Base-by-base conservation (phyloP, 1,140 invertebrate species). In the Drosophila suzukii region DNA sequence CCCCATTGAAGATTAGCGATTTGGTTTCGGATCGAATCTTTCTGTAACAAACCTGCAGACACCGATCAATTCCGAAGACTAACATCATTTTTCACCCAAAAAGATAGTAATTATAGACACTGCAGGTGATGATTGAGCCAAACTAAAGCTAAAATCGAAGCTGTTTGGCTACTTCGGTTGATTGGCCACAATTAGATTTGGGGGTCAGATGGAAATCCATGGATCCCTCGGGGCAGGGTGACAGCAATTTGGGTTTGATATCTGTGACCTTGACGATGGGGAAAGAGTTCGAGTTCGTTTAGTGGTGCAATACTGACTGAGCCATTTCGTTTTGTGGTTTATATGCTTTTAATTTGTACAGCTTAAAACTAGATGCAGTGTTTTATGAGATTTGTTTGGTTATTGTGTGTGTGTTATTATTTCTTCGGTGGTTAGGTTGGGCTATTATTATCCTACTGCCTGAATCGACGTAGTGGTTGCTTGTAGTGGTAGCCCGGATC, bases 11-110 rank as follows among this genome's bases (percentile, higher is more conserved):
- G 59, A 89, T 89, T 89, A 88, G 57, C 57, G 41, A 70, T 44
- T 80, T 65, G 53, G 27, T 56, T 54, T 73, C 59, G 24, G 8
- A 15, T 54, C 44, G 44, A 46, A 44, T 54, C 43, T 74, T 59
- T 70, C 63, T 88, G 75, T 62, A 75, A 86, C 47, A 34, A 34
- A 34, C 32, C 32, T 10, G 32, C 32, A 65, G 60, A 78, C 54
- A 46, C 54, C 58, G 38, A 53, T 74, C 58, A 11, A 39, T 56
- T 15, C 15, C 43, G 44, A 38, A 53, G 46, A 43, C 47, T 12
- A 63, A 27, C 73, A 84, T 84, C 74, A 82, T 86, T 85, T 78
- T 78, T 81, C 74, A 85, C 73, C 53, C 49, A 24, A 67, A 71
- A 75, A 66, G 53, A 47, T 61, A 47, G 70, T 88, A 82, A 85